Evolutionary conservation across 2,113 vertebrate genomes (phyloP), one percentile per base, ranked within the genome.

Genomic region (Polypterus bichir): DNA sequence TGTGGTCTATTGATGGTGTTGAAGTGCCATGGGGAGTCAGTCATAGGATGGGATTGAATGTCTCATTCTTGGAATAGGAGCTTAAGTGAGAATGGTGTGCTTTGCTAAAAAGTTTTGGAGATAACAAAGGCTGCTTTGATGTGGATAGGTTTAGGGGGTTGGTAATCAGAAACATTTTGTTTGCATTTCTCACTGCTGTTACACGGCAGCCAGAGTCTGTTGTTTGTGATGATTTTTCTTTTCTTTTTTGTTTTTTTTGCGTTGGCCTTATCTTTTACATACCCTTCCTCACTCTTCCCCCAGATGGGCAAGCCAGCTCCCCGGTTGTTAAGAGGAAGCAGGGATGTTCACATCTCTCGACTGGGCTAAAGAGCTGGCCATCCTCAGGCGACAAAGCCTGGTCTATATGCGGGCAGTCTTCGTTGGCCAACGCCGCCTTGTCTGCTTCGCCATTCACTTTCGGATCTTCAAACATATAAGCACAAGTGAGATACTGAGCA

Each of bases 351-450:
- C 87, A 84, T 83, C 90, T 86, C 82, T 92, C 92, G 68, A 86
- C 86, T 73, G 91, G 93, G 72, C 91, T 95, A 88, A 96, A 97
- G 83, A 90, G 90, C 81, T 88, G 83, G 74, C 84, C 85, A 83
- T 98, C 94, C 86, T 98, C 94, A 11, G 94, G 94, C 69, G 93
- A 94, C 82, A 94, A 86, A 76, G 93, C 92, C 90, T 98, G 94
- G 90, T 98, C 94, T 84, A 98, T 98, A 80, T 97, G 94, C 77
- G 94, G 94, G 80, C 94, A 98, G 79, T 98, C 94, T 91, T 98
- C 94, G 58, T 98, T 96, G 78, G 94, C 94, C 86, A 98, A 86
- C 75, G 94, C 94, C 68, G 94, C 94, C 70, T 96, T 94, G 76
- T 93, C 93, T 73, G 94, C 89, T 79, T 97, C 94, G 67, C 94